A percentile compares a stretch with the other conserved stretches of the same genome.
phyloP scores from a whole-genome alignment of 1,140 invertebrate species.

The Dendrolimus kikuchii region DNA sequence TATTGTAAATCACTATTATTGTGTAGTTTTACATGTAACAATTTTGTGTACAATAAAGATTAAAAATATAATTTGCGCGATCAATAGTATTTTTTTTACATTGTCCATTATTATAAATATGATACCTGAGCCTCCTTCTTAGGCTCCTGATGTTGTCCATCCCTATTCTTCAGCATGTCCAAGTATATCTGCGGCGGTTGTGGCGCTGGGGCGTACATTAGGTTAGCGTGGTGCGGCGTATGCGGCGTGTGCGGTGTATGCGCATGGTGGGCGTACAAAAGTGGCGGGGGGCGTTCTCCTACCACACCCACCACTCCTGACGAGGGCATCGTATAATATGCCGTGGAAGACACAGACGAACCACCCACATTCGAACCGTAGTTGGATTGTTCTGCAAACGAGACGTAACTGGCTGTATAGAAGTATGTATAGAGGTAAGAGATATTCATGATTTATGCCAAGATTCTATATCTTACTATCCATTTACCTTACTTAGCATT shows the following conservation, averaged over 20 bases:
- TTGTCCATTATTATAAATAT: background rate
- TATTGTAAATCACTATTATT: too few relatives aligned
- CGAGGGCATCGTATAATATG: slow-evolving; percentile 55
- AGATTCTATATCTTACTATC: too few relatives aligned
- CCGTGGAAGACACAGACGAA: slow-evolving; percentile 16
- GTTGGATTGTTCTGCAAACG: slow-evolving; percentile 32
- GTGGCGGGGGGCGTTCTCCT: slow-evolving; percentile 44
- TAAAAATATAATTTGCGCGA: too few relatives aligned
- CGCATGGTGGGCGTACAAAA: slow-evolving; percentile 59
- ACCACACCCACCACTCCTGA: slow-evolving; percentile 51
- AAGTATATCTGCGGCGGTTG: slow-evolving; percentile 46
- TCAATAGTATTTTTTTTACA: background rate
- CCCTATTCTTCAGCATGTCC: slow-evolving; percentile 55
- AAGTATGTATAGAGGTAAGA: too few relatives aligned
- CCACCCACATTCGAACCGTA: slow-evolving; percentile 48
- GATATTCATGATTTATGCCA: too few relatives aligned
- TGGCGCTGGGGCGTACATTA: slow-evolving; percentile 57
- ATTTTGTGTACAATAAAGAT: too few relatives aligned
- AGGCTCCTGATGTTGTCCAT: slow-evolving; percentile 43
- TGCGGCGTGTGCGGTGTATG: slow-evolving; percentile 45
- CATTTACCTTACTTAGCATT: too few relatives aligned
- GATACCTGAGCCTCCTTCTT: slow-evolving; percentile 54
- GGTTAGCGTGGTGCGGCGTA: slow-evolving; percentile 44
- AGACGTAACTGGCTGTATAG: too few relatives aligned
- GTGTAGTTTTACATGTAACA: too few relatives aligned